Evolutionary conservation across 2,888 invertebrate genomes (phyloP), one percentile per base, ranked within the genome.

Genomic region (Eucera pruinosa): DNA sequence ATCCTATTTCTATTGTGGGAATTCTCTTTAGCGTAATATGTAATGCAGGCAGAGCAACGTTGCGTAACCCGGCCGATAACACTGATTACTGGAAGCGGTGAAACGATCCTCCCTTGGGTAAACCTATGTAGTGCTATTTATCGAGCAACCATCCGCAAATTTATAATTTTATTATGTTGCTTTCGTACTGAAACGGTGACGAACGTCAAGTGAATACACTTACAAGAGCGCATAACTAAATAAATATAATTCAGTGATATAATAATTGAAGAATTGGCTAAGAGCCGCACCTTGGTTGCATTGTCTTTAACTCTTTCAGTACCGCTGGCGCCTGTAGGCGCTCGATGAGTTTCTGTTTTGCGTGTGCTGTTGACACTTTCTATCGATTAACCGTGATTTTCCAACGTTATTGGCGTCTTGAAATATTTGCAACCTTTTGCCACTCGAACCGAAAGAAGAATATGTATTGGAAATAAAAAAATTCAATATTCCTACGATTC

Each of bases 1-100:
- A 62, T 58, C 45, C 70, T 65, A 52, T 58, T 52, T 75, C 58
- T 71, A 75, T 71, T 58, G 71, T 65, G 52, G 48, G 41, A 47
- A 47, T 15, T 60, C 68, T 73, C 71, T 58, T 71, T 18, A 20
- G 15, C n/a, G 71, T 39, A 52, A 47, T 36, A 25, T 9, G 58
- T 30, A 52, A 45, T 52, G 23, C n/a, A 30, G 20, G 18, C 33
- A n/a, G 15, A 58, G 23, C 52, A 45, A 39, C 27, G 65, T 62
- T 36, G 48, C 48, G 30, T 73, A 76, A 76, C 41, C 50, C 15
- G 36, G 13, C 52, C 55, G 60, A 69, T 68, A 65, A 78, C 60
- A 65, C 61, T 61, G 64, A 74, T 69, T 65, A 61, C 23, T 20
- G 23, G 13, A 36, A 60, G 54, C 55, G 74, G 33, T 41, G 58